Evolutionary conservation across 2,113 vertebrate genomes (phyloP).

Genomic region (Pongo pygmaeus): DNA sequence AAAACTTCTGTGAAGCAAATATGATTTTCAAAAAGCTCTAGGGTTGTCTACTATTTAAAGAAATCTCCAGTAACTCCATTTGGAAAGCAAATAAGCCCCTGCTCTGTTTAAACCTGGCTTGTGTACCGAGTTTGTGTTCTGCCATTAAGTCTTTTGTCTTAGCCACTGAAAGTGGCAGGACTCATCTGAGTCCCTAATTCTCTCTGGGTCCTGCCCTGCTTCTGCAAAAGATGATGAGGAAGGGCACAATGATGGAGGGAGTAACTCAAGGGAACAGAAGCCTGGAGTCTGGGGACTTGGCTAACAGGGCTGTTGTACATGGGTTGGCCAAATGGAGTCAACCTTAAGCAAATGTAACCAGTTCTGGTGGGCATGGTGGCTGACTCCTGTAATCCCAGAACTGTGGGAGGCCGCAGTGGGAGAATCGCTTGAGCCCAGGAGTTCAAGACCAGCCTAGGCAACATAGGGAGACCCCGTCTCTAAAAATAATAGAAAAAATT

Average conservation of each 20-base stretch:
- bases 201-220: background rate
- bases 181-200: background rate
- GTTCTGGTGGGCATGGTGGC: background rate
- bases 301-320: background rate
- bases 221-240: background rate
- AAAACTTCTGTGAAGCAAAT: background rate
- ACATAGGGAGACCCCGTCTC: too few species aligned
- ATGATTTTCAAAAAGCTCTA: background rate
- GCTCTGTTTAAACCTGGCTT: background rate
- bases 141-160: background rate
- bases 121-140: background rate
- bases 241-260: background rate
- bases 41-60: background rate
- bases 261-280: background rate
- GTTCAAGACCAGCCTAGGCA: too few species aligned
- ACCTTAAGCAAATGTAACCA: background rate
- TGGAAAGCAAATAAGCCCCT: background rate
- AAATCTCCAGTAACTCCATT: background rate
- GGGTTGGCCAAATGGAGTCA: background rate
- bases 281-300: background rate
- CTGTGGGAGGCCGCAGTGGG: too few species aligned
- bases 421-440: too few species aligned
- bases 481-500: too few species aligned
- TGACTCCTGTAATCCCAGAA: too few species aligned
- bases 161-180: background rate